Evolutionary conservation across 2,113 vertebrate genomes (phyloP).

Genomic region (Arothron firmamentum): DNA sequence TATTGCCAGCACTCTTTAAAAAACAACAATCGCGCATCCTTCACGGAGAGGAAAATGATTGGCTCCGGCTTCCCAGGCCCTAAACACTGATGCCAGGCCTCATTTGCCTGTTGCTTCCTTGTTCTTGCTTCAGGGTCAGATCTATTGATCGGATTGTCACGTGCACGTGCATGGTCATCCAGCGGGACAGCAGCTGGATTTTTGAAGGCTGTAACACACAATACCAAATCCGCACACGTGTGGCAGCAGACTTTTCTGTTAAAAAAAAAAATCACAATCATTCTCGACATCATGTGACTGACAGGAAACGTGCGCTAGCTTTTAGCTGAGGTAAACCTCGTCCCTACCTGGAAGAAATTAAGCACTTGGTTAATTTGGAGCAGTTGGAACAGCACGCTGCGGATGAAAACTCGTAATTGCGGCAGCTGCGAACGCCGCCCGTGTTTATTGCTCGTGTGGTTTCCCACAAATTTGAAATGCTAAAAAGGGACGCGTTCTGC

Average conservation of each 20-base stretch:
- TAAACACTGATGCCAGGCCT: constrained; percentile 16
- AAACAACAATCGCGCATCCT: not conserved
- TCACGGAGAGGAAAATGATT: not conserved
- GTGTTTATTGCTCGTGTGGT: constrained; percentile 23
- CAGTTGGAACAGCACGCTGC: not conserved
- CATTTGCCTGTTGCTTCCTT: constrained; percentile 34
- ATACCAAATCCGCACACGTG: no score
- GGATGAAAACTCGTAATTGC: constrained; percentile 39
- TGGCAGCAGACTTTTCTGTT: not conserved
- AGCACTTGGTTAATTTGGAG: no score
- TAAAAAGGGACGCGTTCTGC: constrained; percentile 16
- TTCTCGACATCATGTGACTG: no score
- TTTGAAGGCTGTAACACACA: not conserved
- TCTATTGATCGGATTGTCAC: constrained; percentile 47
- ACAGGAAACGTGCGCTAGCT: no score
- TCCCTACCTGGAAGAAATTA: no score
- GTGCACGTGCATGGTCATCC: constrained; percentile 8
- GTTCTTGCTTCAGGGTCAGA: constrained; percentile 33
- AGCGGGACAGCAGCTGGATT: constrained; percentile 16
- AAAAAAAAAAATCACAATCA: not conserved
- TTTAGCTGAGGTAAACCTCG: no score
- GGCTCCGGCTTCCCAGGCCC: constrained; percentile 1
- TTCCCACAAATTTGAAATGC: constrained; percentile 15
- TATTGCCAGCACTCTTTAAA: not conserved
- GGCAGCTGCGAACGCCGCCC: constrained; percentile 21